A percentile compares a stretch with the other conserved stretches of the same genome.
These are phyloP conservation scores for Philhelius pedissequus DNA, from an alignment of 2,888 invertebrate genomes.

Conservation along the genomic window DNA sequence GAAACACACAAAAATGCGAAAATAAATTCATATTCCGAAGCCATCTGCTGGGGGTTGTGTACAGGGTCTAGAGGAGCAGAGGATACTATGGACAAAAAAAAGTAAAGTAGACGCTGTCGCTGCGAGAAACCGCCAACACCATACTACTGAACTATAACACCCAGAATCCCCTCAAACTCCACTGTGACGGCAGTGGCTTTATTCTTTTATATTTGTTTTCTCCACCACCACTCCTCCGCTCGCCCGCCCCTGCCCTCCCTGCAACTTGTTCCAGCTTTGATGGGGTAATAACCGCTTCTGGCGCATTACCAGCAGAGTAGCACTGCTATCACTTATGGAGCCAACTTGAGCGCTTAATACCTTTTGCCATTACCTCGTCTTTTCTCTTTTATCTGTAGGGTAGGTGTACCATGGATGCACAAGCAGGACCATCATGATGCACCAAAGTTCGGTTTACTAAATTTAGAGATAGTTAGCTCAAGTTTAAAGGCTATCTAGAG, in stretches of 20 bases:
- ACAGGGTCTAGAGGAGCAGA: background rate
- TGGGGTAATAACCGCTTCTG: conserved; percentile 68
- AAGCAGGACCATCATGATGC: background rate
- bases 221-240: no score
- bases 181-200: conserved; percentile 55
- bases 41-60: conserved; percentile 27
- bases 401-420: background rate
- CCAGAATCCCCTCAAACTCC: conserved; percentile 13
- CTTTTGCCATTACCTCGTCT: conserved; percentile 42
- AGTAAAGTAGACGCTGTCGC: conserved; percentile 7
- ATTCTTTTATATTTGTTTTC: conserved; percentile 45
- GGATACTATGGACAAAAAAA: background rate
- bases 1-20: conserved; percentile 67
- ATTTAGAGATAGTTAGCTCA: conserved; percentile 53
- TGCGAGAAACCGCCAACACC: conserved; percentile 44
- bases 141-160: background rate
- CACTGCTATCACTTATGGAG: conserved; percentile 60
- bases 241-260: no score
- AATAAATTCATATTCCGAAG: conserved; percentile 65
- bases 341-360: conserved; percentile 65
- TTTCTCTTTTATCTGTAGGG: background rate
- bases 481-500: conserved; percentile 36
- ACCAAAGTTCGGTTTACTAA: conserved; percentile 47
- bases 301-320: conserved; percentile 57
- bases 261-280: conserved; percentile 41